phyloP scores from a whole-genome alignment of 2,113 vertebrate species.

The Lepus americanus region DNA sequence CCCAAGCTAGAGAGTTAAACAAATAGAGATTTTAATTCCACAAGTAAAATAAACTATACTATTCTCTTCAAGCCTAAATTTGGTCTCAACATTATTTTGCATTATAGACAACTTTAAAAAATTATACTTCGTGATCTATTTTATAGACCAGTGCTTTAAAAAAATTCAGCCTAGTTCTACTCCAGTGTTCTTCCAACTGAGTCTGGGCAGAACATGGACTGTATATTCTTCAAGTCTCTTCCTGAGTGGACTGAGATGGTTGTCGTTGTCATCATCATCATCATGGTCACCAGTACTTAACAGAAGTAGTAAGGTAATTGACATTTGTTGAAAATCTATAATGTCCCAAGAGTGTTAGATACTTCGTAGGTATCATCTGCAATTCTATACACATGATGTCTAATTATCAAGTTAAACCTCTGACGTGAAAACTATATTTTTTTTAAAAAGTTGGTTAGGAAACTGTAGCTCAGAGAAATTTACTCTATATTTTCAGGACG shows the following conservation, averaged over 20 bases:
- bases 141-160: neutral
- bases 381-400: neutral
- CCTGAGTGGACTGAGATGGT: neutral
- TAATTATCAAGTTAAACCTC: neutral
- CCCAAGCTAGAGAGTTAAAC: neutral
- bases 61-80: neutral
- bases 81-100: constrained; percentile 18
- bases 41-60: constrained; percentile 1
- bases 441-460: neutral
- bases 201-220: neutral
- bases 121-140: neutral
- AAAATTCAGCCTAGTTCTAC: neutral
- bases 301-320: constrained; percentile 16
- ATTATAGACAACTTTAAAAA: neutral
- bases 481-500: neutral
- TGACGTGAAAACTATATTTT: neutral
- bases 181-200: neutral
- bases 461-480: neutral
- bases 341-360: neutral
- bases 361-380: neutral
- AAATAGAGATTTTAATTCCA: neutral
- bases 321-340: neutral
- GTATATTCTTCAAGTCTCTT: neutral
- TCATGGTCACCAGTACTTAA: neutral
- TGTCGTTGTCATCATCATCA: neutral